These are phyloP conservation scores for Crematogaster levior DNA, from an alignment of 2,888 invertebrate species.

Conservation along the genomic window DNA sequence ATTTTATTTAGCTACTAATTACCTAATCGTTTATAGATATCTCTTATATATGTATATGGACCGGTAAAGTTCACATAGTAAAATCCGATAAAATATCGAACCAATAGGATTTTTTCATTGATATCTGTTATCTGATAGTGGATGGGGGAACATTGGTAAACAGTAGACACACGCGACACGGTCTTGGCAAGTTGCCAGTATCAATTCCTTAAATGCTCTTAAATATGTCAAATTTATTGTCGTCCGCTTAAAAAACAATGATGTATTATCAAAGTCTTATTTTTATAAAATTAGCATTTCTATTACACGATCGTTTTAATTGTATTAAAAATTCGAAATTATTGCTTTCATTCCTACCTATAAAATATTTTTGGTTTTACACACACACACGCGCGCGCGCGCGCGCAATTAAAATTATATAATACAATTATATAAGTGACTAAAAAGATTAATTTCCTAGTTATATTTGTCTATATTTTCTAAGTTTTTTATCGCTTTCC, in stretches of 20 bases:
- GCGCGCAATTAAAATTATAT: too few relatives aligned
- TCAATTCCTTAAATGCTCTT: conserved; percentile 1
- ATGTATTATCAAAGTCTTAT: background rate
- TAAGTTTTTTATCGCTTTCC: background rate
- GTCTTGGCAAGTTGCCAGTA: conserved; percentile 40
- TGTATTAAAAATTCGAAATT: conserved; percentile 8
- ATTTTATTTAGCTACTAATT: background rate
- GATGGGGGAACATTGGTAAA: conserved; percentile 13
- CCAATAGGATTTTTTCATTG: conserved; percentile 14
- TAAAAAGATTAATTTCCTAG: background rate
- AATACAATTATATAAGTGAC: background rate
- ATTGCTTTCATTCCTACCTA: background rate
- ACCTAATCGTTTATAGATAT: background rate
- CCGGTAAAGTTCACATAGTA: background rate
- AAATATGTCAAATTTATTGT: background rate
- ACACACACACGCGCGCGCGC: too few relatives aligned
- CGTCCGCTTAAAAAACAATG: conserved; percentile 11
- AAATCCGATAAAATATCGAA: conserved; percentile 27
- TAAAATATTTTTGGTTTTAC: background rate
- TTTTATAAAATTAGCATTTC: background rate
- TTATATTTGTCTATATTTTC: background rate
- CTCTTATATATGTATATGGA: background rate
- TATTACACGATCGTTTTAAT: background rate
- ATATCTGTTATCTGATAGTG: conserved; percentile 6
- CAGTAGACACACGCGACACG: conserved; percentile 34